Conservation (phyloP, 2,113 vertebrate species). For the Crotalus viridis region DNA sequence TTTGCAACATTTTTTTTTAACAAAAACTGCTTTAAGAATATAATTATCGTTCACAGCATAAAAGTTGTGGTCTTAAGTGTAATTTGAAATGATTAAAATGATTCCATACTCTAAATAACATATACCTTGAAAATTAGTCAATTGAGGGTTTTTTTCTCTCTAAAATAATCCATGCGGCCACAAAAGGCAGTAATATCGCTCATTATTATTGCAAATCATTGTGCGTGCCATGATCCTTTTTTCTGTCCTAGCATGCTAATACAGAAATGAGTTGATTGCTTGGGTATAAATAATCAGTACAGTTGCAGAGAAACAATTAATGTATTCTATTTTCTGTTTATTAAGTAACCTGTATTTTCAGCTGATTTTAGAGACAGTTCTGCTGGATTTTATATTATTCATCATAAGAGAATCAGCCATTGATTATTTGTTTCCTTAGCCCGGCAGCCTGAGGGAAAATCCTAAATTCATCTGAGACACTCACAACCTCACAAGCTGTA, state of each 20-base stretch:
- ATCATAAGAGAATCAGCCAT: background rate
- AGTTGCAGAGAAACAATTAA: background rate
- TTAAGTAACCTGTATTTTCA: background rate
- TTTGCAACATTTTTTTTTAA: background rate
- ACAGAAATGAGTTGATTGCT: background rate
- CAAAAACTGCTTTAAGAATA: background rate
- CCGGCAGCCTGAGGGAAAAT: background rate
- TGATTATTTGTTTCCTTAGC: background rate
- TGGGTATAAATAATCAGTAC: background rate
- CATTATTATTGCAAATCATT: background rate
- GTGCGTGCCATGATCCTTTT: background rate
- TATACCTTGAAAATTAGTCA: conserved; percentile 14
- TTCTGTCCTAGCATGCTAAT: background rate
- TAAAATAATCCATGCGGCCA: background rate
- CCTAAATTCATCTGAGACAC: background rate
- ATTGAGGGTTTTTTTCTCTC: background rate
- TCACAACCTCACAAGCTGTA: background rate
- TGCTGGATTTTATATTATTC: background rate
- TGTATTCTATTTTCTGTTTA: background rate
- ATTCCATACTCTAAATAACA: background rate
- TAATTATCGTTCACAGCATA: background rate
- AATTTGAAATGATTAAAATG: background rate
- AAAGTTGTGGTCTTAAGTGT: background rate
- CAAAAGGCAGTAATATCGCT: background rate
- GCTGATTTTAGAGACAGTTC: background rate